Evolutionary conservation across 2,797 vertebrate genomes (phyloP), one percentile per base, ranked within the genome.

Genomic region (Rhinophrynus dorsalis): DNA sequence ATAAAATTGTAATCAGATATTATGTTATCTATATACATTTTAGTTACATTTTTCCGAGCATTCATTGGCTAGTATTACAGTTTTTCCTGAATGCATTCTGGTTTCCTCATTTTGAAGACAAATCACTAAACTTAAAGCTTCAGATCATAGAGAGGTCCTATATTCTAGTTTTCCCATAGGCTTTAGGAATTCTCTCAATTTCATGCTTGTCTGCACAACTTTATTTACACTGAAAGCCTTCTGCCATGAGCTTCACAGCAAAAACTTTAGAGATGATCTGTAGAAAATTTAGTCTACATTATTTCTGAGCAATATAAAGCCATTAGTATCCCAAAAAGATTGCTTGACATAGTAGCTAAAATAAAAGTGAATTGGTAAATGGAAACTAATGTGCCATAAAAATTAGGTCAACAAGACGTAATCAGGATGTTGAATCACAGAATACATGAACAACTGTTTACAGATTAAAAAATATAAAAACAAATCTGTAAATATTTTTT

Each of bases 121-220:
- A 86, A 85, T 83, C 77, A 76, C 68, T 76, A 74, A 78, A 69
- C 69, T 51, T 75, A 80, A 70, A 78, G 65, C 72, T 68, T 78
- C 79, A 81, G 78, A 79, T 68, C 75, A 77, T 72, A 70, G 72
- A 69, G 76, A 77, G 76, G 62, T 55, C 68, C 40, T 67, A 83
- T 63, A 63, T 80, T 79, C 68, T 79, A 82, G 76, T 78, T 70
- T 81, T 84, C 79, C 82, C 82, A 80, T 5, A 67, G 77, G 74
- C 71, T 72, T 79, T 76, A 80, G 75, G 78, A 88, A 85, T 77
- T 80, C 80, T 88, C 85, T 85, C 84, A 87, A 90, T 91, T 90
- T 91, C 88, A 90, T 78, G 85, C 84, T 82, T 90, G 81, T 78
- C 65, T 86, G 86, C 79, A 82, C 82, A 83, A 78, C 78, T 86